A percentile compares a stretch with the other conserved stretches of the same genome.
Evolutionary conservation across 2,797 vertebrate species (phyloP).

Genomic region (Gambusia yucatana): DNA sequence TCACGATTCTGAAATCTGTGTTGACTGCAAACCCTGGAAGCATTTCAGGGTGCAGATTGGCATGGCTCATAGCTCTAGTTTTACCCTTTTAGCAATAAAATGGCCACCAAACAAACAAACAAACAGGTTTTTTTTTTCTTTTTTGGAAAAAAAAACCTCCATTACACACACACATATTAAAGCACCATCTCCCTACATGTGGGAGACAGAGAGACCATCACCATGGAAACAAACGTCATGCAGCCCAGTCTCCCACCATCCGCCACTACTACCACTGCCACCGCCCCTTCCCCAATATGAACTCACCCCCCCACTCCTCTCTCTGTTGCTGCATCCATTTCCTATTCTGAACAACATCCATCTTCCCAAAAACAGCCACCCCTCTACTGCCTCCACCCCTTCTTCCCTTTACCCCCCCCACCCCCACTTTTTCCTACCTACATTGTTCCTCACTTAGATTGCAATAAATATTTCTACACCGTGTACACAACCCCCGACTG

Average conservation of each 20-base stretch:
- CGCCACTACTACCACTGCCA: conserved; percentile 25
- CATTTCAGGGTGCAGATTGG: conserved; percentile 18
- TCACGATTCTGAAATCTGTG: conserved; percentile 25
- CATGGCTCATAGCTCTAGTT: conserved; percentile 41
- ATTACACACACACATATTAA: conserved; percentile 54
- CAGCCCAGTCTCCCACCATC: conserved; percentile 73
- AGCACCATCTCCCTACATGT: conserved; percentile 71
- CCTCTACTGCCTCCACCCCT: background rate
- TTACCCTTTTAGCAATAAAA: conserved; percentile 52
- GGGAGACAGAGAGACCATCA: conserved; percentile 79
- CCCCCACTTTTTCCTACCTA: background rate
- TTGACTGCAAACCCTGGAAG: conserved; percentile 18
- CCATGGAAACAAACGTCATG: conserved; percentile 83
- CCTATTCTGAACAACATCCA: conserved; percentile 54
- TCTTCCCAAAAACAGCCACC: conserved; percentile 42
- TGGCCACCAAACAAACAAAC: conserved; percentile 30
- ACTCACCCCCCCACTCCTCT: conserved; percentile 54
- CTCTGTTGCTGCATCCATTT: conserved; percentile 48
- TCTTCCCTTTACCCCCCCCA: background rate
- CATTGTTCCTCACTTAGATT: conserved; percentile 15
- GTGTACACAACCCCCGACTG: background rate
- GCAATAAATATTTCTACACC: background rate
- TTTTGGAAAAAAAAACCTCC: conserved; percentile 66
- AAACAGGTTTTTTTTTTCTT: conserved; percentile 32
- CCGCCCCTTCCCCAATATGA: conserved; percentile 65